Evolutionary conservation across 92 coral and sea anemone genomes (phyloP), one percentile per base, ranked within the genome.

Genomic region (Epizoanthus stellaris): DNA sequence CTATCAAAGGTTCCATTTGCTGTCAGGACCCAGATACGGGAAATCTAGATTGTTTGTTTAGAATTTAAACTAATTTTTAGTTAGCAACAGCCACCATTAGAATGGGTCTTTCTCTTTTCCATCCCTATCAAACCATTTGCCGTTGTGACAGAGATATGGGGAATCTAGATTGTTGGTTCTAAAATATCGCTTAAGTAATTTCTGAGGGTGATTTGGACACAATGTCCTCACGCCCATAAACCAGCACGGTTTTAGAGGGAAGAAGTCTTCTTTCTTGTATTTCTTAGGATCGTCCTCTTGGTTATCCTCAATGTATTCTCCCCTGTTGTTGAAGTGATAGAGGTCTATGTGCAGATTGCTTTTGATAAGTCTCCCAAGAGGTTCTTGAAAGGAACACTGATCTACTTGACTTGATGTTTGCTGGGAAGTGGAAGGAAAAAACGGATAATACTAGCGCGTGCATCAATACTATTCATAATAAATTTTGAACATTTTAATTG

Each of bases 191-290:
- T 91, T 81, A 20, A 92, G 75, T 6, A 94, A 58, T 12, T 86
- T 84, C 88, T 88, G 77, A 12, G 98, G 89, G 1, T 88, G 85
- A 47, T 90, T 81, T 0, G 98, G 98, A 80, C 98, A 94, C 21
- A 30, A 77, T 3, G 89, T 66, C 56, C 23, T 69, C 36, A 90
- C 34, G 1, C 93, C 95, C 93, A 94, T 89, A 64, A 94, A 92
- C 75, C 13, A 72, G 70, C 98, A 94, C 17, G 91, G 77, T 68
- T 82, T 81, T 8, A 91, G 87, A 45, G 98, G 95, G 76, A 74
- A 94, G 77, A 94, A 88, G 54, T 94, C 95, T 9, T 62, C 65
- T 73, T 91, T 88, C 0, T 61, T 42, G 59, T 93, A 91, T 6
- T 62, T 75, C 63, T 86, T 90, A 2, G 80, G 52, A 45, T 84